Evolutionary conservation across 2,888 invertebrate genomes (phyloP).

Genomic region (Lasioglossum zephyrum): DNA sequence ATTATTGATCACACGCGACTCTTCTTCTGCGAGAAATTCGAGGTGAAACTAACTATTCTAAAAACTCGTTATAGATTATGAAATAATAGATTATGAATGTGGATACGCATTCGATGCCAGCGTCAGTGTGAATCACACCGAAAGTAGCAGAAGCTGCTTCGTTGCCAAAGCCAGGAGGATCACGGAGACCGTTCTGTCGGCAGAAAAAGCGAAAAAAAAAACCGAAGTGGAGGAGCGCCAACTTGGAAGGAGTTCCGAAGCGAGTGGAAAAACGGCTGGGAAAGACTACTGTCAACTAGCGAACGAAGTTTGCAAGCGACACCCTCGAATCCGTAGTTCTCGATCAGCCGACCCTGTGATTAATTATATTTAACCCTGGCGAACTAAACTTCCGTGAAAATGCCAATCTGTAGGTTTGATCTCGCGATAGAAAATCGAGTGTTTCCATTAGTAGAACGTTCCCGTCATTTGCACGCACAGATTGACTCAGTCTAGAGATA

Average conservation of each 20-base stretch:
- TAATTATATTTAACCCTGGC: neutral
- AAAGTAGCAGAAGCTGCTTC: conserved; percentile 37
- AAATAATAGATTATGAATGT: neutral
- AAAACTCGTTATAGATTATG: too few relatives aligned
- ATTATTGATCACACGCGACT: too few relatives aligned
- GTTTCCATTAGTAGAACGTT: neutral
- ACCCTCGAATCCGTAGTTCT: neutral
- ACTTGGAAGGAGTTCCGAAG: neutral
- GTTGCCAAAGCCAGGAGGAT: conserved; percentile 21
- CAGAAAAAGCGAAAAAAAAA: conserved; percentile 53
- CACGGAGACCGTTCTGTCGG: conserved; percentile 56
- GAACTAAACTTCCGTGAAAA: neutral
- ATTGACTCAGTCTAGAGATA: neutral
- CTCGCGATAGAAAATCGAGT: neutral
- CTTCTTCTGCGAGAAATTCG: too few relatives aligned
- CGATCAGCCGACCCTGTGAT: neutral
- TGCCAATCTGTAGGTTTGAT: neutral
- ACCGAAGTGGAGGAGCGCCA: neutral
- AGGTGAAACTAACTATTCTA: too few relatives aligned
- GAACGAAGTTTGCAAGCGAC: neutral
- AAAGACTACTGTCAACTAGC: neutral
- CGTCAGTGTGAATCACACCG: conserved; percentile 43
- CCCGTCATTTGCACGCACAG: neutral
- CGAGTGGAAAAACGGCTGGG: neutral
- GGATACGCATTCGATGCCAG: conserved; percentile 16